phyloP scores from a whole-genome alignment of 2,113 vertebrate genomes.

The Passer montanus region DNA sequence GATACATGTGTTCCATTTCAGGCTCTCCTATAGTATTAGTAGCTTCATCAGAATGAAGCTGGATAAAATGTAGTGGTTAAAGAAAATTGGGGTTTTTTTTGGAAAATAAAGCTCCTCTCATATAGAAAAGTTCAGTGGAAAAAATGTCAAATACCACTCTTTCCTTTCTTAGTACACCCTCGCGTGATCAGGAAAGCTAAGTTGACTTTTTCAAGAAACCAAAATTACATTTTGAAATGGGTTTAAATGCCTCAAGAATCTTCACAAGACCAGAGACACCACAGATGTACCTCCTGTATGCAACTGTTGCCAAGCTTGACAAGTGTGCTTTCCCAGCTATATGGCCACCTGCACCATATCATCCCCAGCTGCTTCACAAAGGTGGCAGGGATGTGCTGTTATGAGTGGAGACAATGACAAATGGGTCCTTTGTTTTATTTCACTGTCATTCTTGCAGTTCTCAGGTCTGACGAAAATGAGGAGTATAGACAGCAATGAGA shows the following conservation, averaged over 20 bases:
- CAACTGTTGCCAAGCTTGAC: fast-evolving
- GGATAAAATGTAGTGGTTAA: neutral
- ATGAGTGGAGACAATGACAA: neutral
- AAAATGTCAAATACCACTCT: neutral
- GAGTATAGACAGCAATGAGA: neutral
- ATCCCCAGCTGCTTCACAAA: neutral
- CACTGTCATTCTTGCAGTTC: neutral
- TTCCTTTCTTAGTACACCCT: neutral
- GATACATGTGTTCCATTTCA: neutral
- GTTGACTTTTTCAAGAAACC: neutral
- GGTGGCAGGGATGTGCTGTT: neutral
- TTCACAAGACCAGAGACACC: neutral
- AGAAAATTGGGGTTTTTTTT: neutral
- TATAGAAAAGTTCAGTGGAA: neutral
- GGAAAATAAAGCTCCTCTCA: neutral
- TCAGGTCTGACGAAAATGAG: neutral
- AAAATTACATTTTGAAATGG: neutral
- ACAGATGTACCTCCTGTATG: neutral
- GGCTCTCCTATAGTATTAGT: neutral
- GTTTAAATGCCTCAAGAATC: neutral
- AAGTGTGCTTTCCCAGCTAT: neutral
- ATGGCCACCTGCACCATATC: neutral
- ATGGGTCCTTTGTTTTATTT: neutral
- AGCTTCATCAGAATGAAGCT: neutral
- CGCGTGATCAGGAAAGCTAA: neutral